Percentiles rank a stretch among this genome's conserved stretches.
Evolutionary conservation across 2,888 invertebrate genomes (phyloP).

Genomic region (Drosophila paranaensis): DNA sequence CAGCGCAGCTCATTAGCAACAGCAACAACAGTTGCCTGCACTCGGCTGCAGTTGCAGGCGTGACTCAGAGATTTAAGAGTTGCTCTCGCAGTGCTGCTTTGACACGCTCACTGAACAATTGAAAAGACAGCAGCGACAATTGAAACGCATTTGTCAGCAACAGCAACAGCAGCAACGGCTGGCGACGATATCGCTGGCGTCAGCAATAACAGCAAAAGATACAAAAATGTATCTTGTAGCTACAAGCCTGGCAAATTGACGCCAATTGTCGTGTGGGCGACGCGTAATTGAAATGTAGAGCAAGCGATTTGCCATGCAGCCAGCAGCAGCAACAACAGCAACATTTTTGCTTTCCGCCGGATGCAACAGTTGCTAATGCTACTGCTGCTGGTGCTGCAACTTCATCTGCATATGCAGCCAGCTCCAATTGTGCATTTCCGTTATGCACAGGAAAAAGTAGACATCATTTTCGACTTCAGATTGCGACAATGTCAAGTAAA

Average conservation of each 20-base stretch:
- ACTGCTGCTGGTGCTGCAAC: slow-evolving; percentile 24
- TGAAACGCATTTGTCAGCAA: slow-evolving; percentile 75
- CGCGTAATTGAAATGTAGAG: slow-evolving; percentile 75
- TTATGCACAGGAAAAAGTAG: slow-evolving; percentile 15
- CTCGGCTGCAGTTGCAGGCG: slow-evolving; percentile 24
- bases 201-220: slow-evolving; percentile 18
- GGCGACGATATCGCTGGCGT: slow-evolving; percentile 31
- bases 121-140: slow-evolving; percentile 63
- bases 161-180: slow-evolving; percentile 39
- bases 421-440: slow-evolving; percentile 53
- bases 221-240: slow-evolving; percentile 55
- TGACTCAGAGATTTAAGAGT: slow-evolving; percentile 44
- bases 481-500: slow-evolving; percentile 51
- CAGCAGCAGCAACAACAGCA: neutral
- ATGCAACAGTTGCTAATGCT: slow-evolving; percentile 34
- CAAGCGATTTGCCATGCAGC: slow-evolving; percentile 42
- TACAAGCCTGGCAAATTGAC: slow-evolving; percentile 62
- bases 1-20: slow-evolving; percentile 54
- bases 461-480: slow-evolving; percentile 38
- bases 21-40: slow-evolving; percentile 11
- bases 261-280: slow-evolving; percentile 67
- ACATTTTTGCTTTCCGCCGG: slow-evolving; percentile 50
- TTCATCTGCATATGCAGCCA: slow-evolving; percentile 51
- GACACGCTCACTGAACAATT: slow-evolving; percentile 61
- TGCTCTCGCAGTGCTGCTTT: slow-evolving; percentile 36